Evolutionary conservation across 1,140 invertebrate genomes (phyloP), one percentile per base, ranked within the genome.

Genomic region (Thrips palmi): DNA sequence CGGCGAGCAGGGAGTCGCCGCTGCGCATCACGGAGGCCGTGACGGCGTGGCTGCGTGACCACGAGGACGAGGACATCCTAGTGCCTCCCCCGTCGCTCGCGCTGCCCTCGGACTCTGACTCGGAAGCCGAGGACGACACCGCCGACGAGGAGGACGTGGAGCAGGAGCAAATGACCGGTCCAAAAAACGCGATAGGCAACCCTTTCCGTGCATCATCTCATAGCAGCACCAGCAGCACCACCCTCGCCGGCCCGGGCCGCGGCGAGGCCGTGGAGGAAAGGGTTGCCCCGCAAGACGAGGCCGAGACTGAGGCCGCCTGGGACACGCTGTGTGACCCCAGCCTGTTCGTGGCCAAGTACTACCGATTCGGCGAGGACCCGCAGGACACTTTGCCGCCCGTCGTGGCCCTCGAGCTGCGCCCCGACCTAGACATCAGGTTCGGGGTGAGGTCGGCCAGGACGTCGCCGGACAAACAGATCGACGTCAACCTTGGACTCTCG

Each of bases 111-210:
- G 34, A 15, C 2, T 11, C 30, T n/a, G 46, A 43, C 14, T n/a
- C n/a, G n/a, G 34, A 37, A 8, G 29, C 25, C 2, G 37, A 45
- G 5, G 37, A 44, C 2, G 43, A 45, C 24, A 42, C 33, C 1
- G 34, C 29, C 2, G 47, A 45, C 18, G 44, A 45, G 4, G 43
- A 45, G 12, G 45, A 46, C 8, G 46, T 43, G 31, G 49, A 49
- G 28, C 41, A 42, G 15, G 32, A 46, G 27, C 27, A 22, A 3
- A 18, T 30, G 27, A 49, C 48, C 42, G 49, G 45, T 52, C 50
- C 48, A 55, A 55, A 55, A 55, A 55, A 55, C 53, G 50, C 40
- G 51, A 23, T 45, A 47, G 40, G 51, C 52, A 54, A 54, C 53
- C 53, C 52, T 55, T 54, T 49, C 45, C 52, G 45, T 55, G 53